Evolutionary conservation across 2,888 invertebrate species (phyloP).

Genomic region (Glyphotaelius pellucidus): DNA sequence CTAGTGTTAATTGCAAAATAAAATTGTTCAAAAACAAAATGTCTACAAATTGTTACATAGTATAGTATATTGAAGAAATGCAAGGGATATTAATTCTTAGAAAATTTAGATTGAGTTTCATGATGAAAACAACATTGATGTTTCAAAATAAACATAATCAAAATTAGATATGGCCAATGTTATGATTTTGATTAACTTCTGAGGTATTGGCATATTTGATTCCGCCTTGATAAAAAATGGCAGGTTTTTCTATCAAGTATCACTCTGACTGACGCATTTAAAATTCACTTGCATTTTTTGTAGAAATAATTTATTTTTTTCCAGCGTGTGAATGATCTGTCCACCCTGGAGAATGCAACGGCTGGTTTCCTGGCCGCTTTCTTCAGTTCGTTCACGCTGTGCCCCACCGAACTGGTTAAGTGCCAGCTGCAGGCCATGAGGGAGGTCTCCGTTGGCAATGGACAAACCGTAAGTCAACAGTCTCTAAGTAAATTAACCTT

Average conservation of each 20-base stretch:
- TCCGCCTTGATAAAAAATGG: no score
- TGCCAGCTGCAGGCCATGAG: slow-evolving; percentile 96
- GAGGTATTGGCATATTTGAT: no score
- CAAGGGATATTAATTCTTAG: not conserved
- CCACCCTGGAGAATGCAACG: slow-evolving; percentile 86
- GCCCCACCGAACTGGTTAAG: slow-evolving; percentile 98
- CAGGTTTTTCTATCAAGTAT: no score
- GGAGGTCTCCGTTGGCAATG: slow-evolving; percentile 80
- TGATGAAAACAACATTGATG: not conserved
- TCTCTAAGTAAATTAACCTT: not conserved
- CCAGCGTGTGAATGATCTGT: slow-evolving; percentile 82
- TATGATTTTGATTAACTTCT: no score
- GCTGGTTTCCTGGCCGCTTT: slow-evolving; percentile 97
- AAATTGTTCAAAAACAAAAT: no score
- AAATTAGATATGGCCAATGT: no score
- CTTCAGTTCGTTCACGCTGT: slow-evolving; percentile 96
- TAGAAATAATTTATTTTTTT: slow-evolving; percentile 67
- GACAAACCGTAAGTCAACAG: slow-evolving; percentile 70
- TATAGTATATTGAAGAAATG: no score
- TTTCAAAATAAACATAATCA: not conserved
- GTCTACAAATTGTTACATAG: no score
- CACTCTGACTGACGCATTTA: no score
- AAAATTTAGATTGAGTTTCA: not conserved
- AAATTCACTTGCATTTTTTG: no score
- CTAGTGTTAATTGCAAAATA: no score